Conservation (phyloP, 1,140 invertebrate genomes). For the Drosophila ananassae region DNA sequence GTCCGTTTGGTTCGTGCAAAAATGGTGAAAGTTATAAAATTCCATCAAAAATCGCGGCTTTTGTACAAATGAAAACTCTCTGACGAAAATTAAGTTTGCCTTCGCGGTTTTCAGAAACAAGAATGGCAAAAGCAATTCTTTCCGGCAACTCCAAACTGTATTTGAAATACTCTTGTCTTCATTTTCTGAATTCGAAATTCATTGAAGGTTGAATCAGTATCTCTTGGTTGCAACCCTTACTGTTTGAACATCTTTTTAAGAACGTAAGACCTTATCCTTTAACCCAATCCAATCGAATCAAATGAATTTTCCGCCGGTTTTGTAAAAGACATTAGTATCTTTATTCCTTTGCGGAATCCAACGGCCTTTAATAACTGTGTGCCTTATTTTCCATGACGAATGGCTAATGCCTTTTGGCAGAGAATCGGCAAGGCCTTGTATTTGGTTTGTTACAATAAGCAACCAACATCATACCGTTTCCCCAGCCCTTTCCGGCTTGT, state of each 20-base stretch:
- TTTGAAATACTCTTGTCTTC: slow-evolving; percentile 8
- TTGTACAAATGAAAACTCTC: slow-evolving; percentile 67
- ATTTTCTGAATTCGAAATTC: background rate
- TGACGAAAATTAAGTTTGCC: slow-evolving; percentile 71
- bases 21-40: slow-evolving; percentile 49
- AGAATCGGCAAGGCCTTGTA: slow-evolving; percentile 26
- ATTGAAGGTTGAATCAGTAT: background rate
- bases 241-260: slow-evolving; percentile 5
- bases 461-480: slow-evolving; percentile 2
- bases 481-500: slow-evolving; percentile 30
- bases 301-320: slow-evolving; percentile 32
- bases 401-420: slow-evolving; percentile 24
- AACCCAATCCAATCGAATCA: background rate
- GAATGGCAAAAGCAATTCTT: slow-evolving; percentile 1
- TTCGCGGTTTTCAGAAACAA: slow-evolving; percentile 45
- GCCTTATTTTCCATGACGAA: slow-evolving; percentile 12
- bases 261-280: background rate
- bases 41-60: slow-evolving; percentile 78
- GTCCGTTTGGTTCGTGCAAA: background rate
- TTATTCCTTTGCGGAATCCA: background rate
- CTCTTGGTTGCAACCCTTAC: slow-evolving; percentile 13
- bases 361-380: background rate
- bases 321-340: slow-evolving; percentile 5
- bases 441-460: slow-evolving; percentile 38
- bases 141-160: background rate